Percentiles rank a stretch among this genome's conserved stretches.
Evolutionary conservation across 2,797 vertebrate species (phyloP).

Genomic region (Xerus rutilus): DNA sequence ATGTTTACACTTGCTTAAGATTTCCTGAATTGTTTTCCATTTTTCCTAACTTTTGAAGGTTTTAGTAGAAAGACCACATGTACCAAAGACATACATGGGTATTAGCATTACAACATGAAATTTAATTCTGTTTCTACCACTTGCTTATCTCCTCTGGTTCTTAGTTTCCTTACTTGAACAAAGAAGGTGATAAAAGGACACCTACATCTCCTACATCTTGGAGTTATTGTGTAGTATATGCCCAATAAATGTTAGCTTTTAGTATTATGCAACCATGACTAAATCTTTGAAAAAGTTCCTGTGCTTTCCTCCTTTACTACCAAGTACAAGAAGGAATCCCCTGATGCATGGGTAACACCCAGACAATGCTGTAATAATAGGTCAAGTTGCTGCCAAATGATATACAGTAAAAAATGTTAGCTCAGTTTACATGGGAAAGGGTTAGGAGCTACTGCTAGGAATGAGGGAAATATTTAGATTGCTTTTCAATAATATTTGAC

Average conservation of each 20-base stretch:
- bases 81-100: not conserved
- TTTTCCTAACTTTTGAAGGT: not conserved
- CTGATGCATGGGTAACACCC: not conserved
- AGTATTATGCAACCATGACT: not conserved
- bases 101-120: not conserved
- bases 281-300: not conserved
- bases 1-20: conserved; percentile 6
- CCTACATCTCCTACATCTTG: not conserved
- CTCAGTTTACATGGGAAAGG: not conserved
- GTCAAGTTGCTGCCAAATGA: not conserved
- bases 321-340: not conserved
- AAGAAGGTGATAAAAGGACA: conserved; percentile 39
- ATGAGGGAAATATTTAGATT: conserved; percentile 38
- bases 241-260: conserved; percentile 21
- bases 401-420: not conserved
- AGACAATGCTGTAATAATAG: not conserved
- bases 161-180: conserved; percentile 34
- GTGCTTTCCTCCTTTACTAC: not conserved
- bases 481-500: conserved; percentile 40
- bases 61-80: not conserved
- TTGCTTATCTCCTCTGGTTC: not conserved
- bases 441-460: not conserved
- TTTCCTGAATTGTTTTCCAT: not conserved
- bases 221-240: conserved; percentile 1
- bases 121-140: conserved; percentile 4